These are phyloP conservation scores for Notarius lentiginosus DNA, from an alignment of 2,113 vertebrate genomes.

Conservation along the genomic window DNA sequence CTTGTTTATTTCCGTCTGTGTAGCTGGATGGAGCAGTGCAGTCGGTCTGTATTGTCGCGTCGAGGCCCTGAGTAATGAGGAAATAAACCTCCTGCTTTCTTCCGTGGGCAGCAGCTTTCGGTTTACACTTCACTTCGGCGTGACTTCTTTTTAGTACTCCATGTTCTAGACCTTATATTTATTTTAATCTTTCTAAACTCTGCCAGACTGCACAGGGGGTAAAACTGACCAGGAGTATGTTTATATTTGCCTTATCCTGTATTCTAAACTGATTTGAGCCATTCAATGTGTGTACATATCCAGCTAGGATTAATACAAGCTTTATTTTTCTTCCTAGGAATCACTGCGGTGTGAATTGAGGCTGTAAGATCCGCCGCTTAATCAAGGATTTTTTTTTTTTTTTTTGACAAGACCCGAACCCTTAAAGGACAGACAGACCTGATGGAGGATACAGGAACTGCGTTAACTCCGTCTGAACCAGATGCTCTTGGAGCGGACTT, in stretches of 20 bases:
- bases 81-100: neutral
- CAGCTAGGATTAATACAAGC: neutral
- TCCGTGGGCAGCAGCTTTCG: constrained; percentile 15
- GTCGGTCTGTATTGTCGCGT: neutral
- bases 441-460: constrained; percentile 72
- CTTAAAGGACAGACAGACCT: constrained; percentile 8
- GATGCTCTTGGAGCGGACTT: constrained; percentile 73
- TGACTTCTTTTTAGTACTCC: too few relatives aligned
- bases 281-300: neutral
- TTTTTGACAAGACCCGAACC: neutral
- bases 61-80: constrained; percentile 15
- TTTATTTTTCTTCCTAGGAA: constrained; percentile 24
- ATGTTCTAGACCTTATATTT: neutral
- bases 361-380: neutral
- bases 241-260: neutral
- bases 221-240: neutral
- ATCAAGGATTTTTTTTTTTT: neutral
- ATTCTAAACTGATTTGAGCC: neutral
- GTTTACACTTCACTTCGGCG: neutral
- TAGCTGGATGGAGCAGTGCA: too few relatives aligned
- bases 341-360: constrained; percentile 20
- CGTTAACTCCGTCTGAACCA: constrained; percentile 67
- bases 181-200: neutral
- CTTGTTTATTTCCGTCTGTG: neutral
- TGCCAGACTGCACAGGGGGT: neutral